These are phyloP conservation scores for Incurvaria masculella DNA, from an alignment of 2,888 invertebrate species.

Conservation along the genomic window DNA sequence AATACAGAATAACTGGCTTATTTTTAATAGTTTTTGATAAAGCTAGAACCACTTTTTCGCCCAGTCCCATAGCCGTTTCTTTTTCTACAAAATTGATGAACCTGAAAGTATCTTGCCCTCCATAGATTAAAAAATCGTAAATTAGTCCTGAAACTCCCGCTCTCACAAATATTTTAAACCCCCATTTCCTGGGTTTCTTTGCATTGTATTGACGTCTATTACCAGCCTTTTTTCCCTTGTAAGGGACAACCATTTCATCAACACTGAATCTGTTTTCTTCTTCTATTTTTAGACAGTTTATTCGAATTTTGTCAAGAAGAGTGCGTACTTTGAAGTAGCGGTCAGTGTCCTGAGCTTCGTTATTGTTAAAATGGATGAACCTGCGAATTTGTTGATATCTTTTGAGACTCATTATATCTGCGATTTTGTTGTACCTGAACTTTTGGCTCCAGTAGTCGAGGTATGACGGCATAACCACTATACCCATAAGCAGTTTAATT, in stretches of 20 bases:
- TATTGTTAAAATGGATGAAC: slow-evolving; percentile 21
- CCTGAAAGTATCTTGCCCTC: slow-evolving; percentile 22
- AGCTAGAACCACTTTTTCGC: slow-evolving; percentile 21
- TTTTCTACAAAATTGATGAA: slow-evolving; percentile 17
- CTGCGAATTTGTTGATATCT: slow-evolving; percentile 20
- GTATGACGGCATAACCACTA: slow-evolving; percentile 19
- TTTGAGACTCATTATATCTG: slow-evolving; percentile 21
- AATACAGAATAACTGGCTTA: slow-evolving; percentile 9
- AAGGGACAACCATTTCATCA: slow-evolving; percentile 26
- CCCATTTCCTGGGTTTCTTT: slow-evolving; percentile 27
- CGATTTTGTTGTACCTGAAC: slow-evolving; percentile 12
- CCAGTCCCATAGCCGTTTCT: slow-evolving; percentile 19
- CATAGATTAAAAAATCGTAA: slow-evolving; percentile 25
- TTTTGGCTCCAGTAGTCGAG: slow-evolving; percentile 14
- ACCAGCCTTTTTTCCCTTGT: slow-evolving; percentile 25
- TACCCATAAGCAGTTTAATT: slow-evolving; percentile 22
- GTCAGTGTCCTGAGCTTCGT: slow-evolving; percentile 17
- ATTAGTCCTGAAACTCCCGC: slow-evolving; percentile 25
- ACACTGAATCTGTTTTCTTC: slow-evolving; percentile 21
- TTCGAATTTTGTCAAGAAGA: slow-evolving; percentile 18
- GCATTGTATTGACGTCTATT: slow-evolving; percentile 24
- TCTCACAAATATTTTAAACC: slow-evolving; percentile 25
- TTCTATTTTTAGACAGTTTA: slow-evolving; percentile 18
- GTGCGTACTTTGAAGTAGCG: slow-evolving; percentile 22
- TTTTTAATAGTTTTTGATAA: slow-evolving; percentile 17